Conservation (phyloP, 1,140 invertebrate species). For the Meloidogyne exigua region DNA sequence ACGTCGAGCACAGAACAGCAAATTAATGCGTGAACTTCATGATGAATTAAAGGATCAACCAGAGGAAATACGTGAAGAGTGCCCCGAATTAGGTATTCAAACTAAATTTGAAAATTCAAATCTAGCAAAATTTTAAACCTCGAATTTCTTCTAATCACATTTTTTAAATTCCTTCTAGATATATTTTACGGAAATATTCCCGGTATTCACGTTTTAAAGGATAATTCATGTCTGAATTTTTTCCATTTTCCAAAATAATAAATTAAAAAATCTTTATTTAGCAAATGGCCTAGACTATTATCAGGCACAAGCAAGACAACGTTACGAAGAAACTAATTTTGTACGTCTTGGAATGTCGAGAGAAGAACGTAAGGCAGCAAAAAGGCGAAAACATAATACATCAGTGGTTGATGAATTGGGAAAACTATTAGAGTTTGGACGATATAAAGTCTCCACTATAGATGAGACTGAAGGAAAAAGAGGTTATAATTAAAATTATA, state of each 20-base stretch:
- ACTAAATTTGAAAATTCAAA: too few species aligned
- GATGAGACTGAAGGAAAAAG: background rate
- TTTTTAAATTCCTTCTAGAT: too few species aligned
- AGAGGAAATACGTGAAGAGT: slow-evolving; percentile 9
- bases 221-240: too few species aligned
- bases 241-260: too few species aligned
- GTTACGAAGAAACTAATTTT: slow-evolving; percentile 11
- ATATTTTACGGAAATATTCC: too few species aligned
- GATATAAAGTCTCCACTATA: background rate
- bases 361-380: background rate
- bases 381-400: background rate
- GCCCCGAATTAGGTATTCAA: background rate
- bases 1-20: background rate
- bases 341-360: slow-evolving; percentile 9
- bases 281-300: background rate
- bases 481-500: background rate
- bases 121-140: too few species aligned
- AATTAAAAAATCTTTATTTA: background rate
- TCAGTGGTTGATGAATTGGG: slow-evolving; percentile 6
- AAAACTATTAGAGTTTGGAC: background rate
- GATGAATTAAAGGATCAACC: background rate
- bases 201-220: too few species aligned
- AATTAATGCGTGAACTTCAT: background rate
- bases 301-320: background rate
- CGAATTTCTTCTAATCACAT: too few species aligned